phyloP scores from a whole-genome alignment of 2,888 invertebrate genomes.

The Aporophyla lueneburgensis region DNA sequence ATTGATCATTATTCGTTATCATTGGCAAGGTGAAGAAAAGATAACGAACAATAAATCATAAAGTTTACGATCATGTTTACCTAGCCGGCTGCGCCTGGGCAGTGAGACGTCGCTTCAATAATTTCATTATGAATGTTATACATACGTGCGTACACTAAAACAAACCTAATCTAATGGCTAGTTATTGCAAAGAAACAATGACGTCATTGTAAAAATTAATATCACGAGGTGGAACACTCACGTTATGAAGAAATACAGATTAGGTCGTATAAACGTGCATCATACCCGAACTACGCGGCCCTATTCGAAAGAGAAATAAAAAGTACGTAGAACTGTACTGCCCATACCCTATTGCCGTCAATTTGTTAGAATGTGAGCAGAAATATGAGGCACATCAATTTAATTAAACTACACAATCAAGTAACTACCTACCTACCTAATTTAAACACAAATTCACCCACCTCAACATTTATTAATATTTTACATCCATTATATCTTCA shows the following conservation, averaged over 20 bases:
- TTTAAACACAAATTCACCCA: conserved; percentile 6
- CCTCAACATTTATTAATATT: neutral
- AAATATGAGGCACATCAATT: conserved; percentile 3
- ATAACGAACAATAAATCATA: conserved; percentile 78
- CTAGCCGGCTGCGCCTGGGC: conserved; percentile 41
- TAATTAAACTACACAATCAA: conserved; percentile 5
- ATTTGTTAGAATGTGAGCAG: neutral
- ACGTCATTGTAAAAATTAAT: conserved; percentile 64
- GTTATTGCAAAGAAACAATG: conserved; percentile 56
- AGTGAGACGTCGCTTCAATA: conserved; percentile 35
- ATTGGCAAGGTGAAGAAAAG: conserved; percentile 74
- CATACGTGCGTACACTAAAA: conserved; percentile 35
- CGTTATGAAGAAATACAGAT: conserved; percentile 53
- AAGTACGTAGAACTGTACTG: conserved; percentile 3
- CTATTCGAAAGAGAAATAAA: conserved; percentile 10
- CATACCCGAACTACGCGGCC: conserved; percentile 30
- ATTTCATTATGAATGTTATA: conserved; percentile 50
- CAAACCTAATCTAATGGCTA: conserved; percentile 45
- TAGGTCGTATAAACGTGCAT: conserved; percentile 23
- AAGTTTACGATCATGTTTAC: conserved; percentile 77
- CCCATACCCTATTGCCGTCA: neutral
- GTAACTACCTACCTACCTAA: neutral
- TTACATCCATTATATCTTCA: conserved; percentile 30
- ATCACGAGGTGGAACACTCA: conserved; percentile 51
- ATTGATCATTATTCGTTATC: conserved; percentile 68